Evolutionary conservation across 1,140 invertebrate genomes (phyloP).

Genomic region (Ceratitis capitata): DNA sequence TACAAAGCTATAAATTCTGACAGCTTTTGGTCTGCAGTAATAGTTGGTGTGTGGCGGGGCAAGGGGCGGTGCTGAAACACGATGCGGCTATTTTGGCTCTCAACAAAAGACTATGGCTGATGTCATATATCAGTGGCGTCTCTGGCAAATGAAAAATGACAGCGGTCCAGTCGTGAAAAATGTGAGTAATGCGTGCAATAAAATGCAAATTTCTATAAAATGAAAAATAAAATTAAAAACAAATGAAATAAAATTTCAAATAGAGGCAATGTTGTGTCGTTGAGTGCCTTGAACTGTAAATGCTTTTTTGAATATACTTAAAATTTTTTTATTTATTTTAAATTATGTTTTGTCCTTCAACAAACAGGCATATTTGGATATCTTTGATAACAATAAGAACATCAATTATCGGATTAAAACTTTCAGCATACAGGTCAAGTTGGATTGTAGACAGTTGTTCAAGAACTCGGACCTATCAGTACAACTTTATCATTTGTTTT

Average conservation of each 20-base stretch:
- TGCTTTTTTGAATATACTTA: too few relatives aligned
- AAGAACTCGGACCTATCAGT: too few relatives aligned
- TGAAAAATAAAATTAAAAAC: neutral
- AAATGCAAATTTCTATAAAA: neutral
- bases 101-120: neutral
- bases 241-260: too few relatives aligned
- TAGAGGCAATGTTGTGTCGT: neutral
- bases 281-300: neutral
- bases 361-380: too few relatives aligned
- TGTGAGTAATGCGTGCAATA: neutral
- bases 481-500: too few relatives aligned
- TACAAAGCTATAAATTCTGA: neutral
- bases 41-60: neutral
- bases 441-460: too few relatives aligned
- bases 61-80: neutral
- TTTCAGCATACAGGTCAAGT: too few relatives aligned
- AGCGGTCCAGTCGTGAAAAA: neutral
- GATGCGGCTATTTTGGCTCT: neutral
- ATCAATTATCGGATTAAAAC: too few relatives aligned
- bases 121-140: neutral
- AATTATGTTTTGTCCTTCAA: too few relatives aligned
- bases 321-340: too few relatives aligned
- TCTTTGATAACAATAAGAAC: too few relatives aligned
- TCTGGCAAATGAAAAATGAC: constrained; percentile 8
- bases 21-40: neutral